phyloP scores from a whole-genome alignment of 2,113 vertebrate genomes.

The Sardina pilchardus region DNA sequence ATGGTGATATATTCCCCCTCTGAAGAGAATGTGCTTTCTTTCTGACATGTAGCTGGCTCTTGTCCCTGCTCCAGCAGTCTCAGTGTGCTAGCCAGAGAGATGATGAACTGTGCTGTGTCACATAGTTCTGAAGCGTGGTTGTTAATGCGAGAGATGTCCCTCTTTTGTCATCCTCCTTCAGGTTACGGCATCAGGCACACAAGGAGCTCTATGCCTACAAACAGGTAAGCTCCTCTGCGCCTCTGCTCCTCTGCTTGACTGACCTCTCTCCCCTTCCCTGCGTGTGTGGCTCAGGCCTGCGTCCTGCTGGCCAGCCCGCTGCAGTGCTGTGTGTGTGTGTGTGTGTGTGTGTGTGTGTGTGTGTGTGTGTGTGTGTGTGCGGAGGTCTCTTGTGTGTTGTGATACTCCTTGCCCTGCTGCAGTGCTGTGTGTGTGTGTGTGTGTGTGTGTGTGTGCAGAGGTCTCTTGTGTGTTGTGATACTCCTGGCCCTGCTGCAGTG shows the following conservation, averaged over 20 bases:
- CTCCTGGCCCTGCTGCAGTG: background rate
- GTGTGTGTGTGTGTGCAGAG: too few relatives aligned
- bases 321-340: background rate
- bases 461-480: background rate
- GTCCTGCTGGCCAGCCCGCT: background rate
- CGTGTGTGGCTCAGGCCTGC: background rate
- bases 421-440: too few relatives aligned
- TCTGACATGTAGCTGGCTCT: background rate
- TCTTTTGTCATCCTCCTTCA: conserved; percentile 67
- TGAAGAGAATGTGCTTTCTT: background rate
- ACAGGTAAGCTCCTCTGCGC: conserved; percentile 76
- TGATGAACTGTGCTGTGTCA: background rate
- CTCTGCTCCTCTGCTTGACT: background rate
- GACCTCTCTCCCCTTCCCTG: background rate
- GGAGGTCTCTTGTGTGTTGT: background rate
- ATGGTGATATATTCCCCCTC: background rate
- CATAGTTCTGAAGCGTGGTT: background rate
- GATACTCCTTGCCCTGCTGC: background rate
- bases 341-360: too few relatives aligned
- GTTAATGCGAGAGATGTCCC: conserved; percentile 54
- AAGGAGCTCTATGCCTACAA: conserved; percentile 99
- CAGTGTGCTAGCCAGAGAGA: background rate
- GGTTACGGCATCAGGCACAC: conserved; percentile 96
- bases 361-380: too few relatives aligned
- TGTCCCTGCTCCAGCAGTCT: background rate